Evolutionary conservation across 2,888 invertebrate species (phyloP).

Genomic region (Leptura quadrifasciata): DNA sequence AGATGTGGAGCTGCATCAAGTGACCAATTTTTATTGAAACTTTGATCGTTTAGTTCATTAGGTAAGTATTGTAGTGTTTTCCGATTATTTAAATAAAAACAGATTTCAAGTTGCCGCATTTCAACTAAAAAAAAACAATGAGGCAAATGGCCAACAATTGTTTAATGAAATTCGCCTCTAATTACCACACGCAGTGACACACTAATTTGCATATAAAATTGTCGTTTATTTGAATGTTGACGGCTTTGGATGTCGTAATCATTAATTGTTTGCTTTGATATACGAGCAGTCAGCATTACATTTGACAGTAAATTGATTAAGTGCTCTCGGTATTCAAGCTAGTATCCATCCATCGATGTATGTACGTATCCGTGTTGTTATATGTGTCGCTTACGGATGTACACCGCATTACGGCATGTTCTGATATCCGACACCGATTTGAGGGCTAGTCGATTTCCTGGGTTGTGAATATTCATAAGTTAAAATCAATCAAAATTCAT

Average conservation of each 20-base stretch:
- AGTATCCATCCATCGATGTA: slow-evolving; percentile 34
- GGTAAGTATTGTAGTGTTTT: too few species aligned
- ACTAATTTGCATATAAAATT: slow-evolving; percentile 66
- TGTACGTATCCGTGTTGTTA: slow-evolving; percentile 32
- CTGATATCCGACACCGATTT: slow-evolving; percentile 20
- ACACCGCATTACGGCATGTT: slow-evolving; percentile 31
- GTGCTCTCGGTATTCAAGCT: slow-evolving; percentile 57
- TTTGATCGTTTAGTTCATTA: too few species aligned
- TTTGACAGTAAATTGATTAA: slow-evolving; percentile 70
- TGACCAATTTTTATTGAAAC: too few species aligned
- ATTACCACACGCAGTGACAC: slow-evolving; percentile 16
- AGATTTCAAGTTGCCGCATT: too few species aligned
- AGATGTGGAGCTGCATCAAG: too few species aligned
- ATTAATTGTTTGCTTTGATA: slow-evolving; percentile 68
- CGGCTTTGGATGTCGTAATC: slow-evolving; percentile 65
- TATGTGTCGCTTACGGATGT: slow-evolving; percentile 26
- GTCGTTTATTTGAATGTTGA: slow-evolving; percentile 61
- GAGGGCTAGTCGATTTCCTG: slow-evolving; percentile 5
- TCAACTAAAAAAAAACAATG: too few species aligned
- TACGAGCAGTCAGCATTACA: slow-evolving; percentile 67
- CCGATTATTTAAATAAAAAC: too few species aligned
- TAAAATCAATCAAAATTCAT: slow-evolving; percentile 25
- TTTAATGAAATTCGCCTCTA: background rate
- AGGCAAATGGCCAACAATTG: background rate
- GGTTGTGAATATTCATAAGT: slow-evolving; percentile 22